Percentiles rank a stretch among this genome's conserved stretches.
Conservation (phyloP, 2,888 invertebrate genomes). For the Elmis aenea region DNA sequence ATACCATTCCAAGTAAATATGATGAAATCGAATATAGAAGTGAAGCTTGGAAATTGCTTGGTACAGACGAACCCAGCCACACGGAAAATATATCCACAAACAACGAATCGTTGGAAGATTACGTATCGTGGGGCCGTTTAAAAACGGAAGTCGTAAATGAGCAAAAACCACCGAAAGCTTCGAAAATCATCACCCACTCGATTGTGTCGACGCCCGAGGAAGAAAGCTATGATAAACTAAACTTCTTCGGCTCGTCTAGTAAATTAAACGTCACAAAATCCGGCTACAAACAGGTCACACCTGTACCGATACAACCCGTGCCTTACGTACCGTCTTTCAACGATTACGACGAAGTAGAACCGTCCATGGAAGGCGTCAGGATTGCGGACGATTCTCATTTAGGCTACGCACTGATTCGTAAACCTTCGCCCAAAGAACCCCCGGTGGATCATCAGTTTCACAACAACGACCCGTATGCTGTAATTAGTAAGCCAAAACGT, state of each 20-base stretch:
- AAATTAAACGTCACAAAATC: conserved; percentile 59
- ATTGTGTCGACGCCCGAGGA: conserved; percentile 33
- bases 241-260: conserved; percentile 74
- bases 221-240: conserved; percentile 72
- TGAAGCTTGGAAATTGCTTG: conserved; percentile 78
- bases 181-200: conserved; percentile 52
- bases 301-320: conserved; percentile 38
- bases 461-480: conserved; percentile 75
- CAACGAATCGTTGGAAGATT: conserved; percentile 43
- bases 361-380: conserved; percentile 62
- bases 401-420: conserved; percentile 74
- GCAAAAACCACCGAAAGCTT: conserved; percentile 44
- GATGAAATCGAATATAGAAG: conserved; percentile 72
- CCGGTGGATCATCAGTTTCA: conserved; percentile 62
- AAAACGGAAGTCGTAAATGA: conserved; percentile 32
- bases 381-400: conserved; percentile 75
- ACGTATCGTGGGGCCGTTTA: conserved; percentile 45
- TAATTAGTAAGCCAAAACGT: conserved; percentile 80
- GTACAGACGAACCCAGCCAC: conserved; percentile 68
- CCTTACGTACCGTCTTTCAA: conserved; percentile 50
- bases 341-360: conserved; percentile 70
- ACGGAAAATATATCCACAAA: conserved; percentile 52
- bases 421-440: conserved; percentile 54
- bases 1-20: no score
- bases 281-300: conserved; percentile 68